Conservation (phyloP, 2,888 invertebrate genomes). For the Lithophane socia region DNA sequence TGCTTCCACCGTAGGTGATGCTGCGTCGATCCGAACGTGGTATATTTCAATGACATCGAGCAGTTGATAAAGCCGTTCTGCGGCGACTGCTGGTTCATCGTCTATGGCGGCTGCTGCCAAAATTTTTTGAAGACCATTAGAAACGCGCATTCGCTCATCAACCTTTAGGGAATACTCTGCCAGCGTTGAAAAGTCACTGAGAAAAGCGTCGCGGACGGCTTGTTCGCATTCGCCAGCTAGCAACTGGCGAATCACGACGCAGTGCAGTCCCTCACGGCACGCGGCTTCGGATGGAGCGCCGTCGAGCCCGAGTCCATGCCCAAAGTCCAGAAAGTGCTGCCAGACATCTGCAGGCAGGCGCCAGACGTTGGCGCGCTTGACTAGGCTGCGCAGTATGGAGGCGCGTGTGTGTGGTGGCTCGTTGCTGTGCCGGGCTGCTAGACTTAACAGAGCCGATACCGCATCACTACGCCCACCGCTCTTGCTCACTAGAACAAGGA, state of each 20-base stretch:
- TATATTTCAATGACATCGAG: conserved; percentile 72
- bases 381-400: conserved; percentile 79
- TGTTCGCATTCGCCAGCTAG: conserved; percentile 63
- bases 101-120: conserved; percentile 66
- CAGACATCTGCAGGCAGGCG: conserved; percentile 75
- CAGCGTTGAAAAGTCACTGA: conserved; percentile 74
- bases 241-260: conserved; percentile 76
- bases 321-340: conserved; percentile 75
- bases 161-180: conserved; percentile 72
- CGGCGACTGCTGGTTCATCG: conserved; percentile 50
- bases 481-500: conserved; percentile 82
- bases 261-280: conserved; percentile 80
- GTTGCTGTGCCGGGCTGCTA: conserved; percentile 74
- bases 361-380: conserved; percentile 79
- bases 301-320: conserved; percentile 78
- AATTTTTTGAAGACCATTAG: conserved; percentile 62
- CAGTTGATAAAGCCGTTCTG: conserved; percentile 62
- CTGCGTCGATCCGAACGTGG: conserved; percentile 64
- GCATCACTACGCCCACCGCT: conserved; percentile 75
- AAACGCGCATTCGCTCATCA: conserved; percentile 70
- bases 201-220: conserved; percentile 68
- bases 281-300: conserved; percentile 72
- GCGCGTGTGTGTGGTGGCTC: conserved; percentile 79
- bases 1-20: conserved; percentile 66
- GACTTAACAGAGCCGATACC: conserved; percentile 72